Base-by-base conservation (phyloP, 2,113 vertebrate species). In the Gallinago jamesoni region DNA sequence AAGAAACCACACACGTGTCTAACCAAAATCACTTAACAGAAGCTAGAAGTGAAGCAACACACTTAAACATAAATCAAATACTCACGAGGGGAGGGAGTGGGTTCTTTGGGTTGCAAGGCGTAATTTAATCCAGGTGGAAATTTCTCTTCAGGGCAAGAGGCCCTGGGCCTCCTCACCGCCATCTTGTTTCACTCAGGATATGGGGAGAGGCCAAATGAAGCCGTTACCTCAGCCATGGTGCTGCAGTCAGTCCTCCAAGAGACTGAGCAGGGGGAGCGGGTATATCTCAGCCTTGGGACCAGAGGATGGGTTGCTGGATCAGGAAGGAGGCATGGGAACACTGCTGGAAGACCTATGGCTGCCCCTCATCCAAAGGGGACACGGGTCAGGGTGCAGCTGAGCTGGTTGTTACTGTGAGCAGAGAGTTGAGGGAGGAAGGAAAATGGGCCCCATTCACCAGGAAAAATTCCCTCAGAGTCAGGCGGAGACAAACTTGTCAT, bases 211-310 rank as follows among this genome's bases (percentile, higher is more conserved):
- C 24, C 59, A 50, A 31, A 45, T 2, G 9, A 78, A 48, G 23
- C 52, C 1, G 0, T 13, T 59, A 9, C n/a, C 48, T 68, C 17
- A 12, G 37, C 62, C 30, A 9, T 7, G 5, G 56, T 7, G 1
- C 41, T 56, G 19, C 56, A 16, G 31, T 5, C 7, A 1, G 33
- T n/a, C 23, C 33, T 31, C 12, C 12, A 6, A 39, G 33, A 64
- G 48, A 12, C 50, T 17, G 20, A 70, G 21, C 14, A 18, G 20
- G 33, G 4, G 5, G 1, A 27, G 35, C 0, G 0, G 37, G 8
- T 22, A 3, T 10, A 57, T 27, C 35, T 76, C 69, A 63, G 37
- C 28, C 30, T 57, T 31, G 28, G 25, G 31, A 69, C 27, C 8
- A 2, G 31, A 28, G 33, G 10, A 28, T n/a, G 15, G 75, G 37